Conservation (phyloP, 2,888 invertebrate genomes). For the Leptopilina syphax region DNA sequence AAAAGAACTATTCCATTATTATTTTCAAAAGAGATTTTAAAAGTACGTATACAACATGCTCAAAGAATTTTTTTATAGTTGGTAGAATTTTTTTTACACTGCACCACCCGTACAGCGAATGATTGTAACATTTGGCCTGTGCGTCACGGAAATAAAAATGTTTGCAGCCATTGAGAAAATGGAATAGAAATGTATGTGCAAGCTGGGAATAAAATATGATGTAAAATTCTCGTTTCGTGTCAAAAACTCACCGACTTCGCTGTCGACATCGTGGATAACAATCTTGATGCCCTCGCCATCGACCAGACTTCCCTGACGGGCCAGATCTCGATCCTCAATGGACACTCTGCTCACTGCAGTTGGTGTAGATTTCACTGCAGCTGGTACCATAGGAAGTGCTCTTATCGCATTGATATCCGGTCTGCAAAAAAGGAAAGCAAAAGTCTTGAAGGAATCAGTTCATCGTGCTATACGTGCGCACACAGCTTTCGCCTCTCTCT, state of each 20-base stretch:
- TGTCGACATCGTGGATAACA: constrained; percentile 94
- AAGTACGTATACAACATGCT: no score
- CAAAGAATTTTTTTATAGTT: no score
- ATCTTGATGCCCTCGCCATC: constrained; percentile 96
- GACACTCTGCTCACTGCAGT: constrained; percentile 81
- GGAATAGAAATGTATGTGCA: background rate
- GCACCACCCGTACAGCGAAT: no score
- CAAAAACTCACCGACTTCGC: constrained; percentile 72
- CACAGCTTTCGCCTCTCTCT: no score
- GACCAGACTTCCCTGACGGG: constrained; percentile 88
- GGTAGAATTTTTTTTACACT: no score
- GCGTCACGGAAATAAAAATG: background rate
- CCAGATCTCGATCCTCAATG: constrained; percentile 81
- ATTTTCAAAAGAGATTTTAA: no score
- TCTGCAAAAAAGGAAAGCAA: constrained; percentile 76
- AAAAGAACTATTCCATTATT: no score
- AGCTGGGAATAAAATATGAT: background rate
- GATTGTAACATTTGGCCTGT: background rate
- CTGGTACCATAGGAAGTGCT: constrained; percentile 76
- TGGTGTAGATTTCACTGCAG: constrained; percentile 76
- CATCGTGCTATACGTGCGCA: background rate
- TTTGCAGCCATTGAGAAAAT: constrained; percentile 5
- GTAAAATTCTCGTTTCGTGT: constrained; percentile 9
- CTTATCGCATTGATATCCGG: constrained; percentile 83
- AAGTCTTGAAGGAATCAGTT: constrained; percentile 14